Evolutionary conservation across 1,140 invertebrate genomes (phyloP).

Genomic region (Panagrolaimus sp.): DNA sequence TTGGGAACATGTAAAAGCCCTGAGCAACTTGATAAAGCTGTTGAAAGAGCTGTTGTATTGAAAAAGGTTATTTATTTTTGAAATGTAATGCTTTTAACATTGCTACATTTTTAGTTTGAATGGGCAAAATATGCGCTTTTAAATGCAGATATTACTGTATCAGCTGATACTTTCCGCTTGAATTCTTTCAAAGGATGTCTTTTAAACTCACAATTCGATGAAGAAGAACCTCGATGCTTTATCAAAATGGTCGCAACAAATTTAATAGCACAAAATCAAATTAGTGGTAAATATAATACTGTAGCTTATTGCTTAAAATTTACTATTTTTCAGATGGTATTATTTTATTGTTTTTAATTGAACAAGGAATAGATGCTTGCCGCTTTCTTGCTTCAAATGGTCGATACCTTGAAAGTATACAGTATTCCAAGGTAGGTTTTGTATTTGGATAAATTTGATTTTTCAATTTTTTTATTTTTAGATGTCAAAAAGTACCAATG

Average conservation of each 20-base stretch:
- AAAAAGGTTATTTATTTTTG: constrained; percentile 39
- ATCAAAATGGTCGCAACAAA: constrained; percentile 71
- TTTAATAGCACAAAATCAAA: constrained; percentile 66
- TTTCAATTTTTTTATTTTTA: too few relatives aligned
- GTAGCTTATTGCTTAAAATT: constrained; percentile 16
- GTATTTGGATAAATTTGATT: too few relatives aligned
- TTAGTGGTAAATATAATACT: constrained; percentile 55
- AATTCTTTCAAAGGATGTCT: constrained; percentile 66
- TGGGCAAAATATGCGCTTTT: constrained; percentile 57
- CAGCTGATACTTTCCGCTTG: constrained; percentile 64
- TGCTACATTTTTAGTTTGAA: constrained; percentile 46
- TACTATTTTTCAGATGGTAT: constrained; percentile 65
- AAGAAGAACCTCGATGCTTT: constrained; percentile 66
- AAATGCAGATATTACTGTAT: constrained; percentile 63
- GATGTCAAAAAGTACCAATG: too few relatives aligned
- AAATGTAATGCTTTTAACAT: constrained; percentile 5
- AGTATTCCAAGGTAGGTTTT: constrained; percentile 66
- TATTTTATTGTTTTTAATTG: constrained; percentile 68
- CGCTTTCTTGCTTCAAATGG: constrained; percentile 67
- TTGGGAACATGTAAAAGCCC: constrained; percentile 27
- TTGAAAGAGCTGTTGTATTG: constrained; percentile 53
- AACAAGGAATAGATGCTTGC: constrained; percentile 68
- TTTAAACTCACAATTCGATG: constrained; percentile 65
- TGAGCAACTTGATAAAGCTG: constrained; percentile 40
- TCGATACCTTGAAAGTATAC: constrained; percentile 65